phyloP scores from a whole-genome alignment of 2,797 vertebrate species.

The Crax fasciolata region DNA sequence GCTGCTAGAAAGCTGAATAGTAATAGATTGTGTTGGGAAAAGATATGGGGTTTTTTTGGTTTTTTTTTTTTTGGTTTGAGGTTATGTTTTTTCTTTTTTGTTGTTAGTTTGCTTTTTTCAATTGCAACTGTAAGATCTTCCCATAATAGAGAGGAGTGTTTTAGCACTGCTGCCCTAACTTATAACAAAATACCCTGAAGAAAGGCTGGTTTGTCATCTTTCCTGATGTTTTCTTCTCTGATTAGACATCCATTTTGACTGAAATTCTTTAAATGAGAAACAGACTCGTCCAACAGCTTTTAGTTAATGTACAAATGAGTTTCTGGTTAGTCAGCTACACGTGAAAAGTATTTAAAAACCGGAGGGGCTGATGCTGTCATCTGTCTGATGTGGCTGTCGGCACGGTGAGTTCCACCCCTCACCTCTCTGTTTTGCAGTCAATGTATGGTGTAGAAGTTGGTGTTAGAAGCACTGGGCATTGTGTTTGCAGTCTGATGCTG shows the following conservation, averaged over 20 bases:
- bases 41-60: neutral
- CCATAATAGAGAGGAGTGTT: neutral
- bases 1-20: neutral
- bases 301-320: rapidly evolving
- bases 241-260: neutral
- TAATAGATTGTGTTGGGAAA: neutral
- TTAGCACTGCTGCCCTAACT: neutral
- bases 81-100: neutral
- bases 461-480: too few species aligned
- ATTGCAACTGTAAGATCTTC: neutral
- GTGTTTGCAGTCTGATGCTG: neutral
- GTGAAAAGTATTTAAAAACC: neutral
- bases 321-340: neutral
- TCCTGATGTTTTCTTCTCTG: neutral
- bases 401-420: rapidly evolving
- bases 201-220: neutral
- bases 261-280: neutral
- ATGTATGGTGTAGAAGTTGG: neutral
- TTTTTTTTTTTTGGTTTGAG: neutral
- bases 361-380: neutral
- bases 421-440: neutral
- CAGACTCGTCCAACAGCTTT: neutral
- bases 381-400: neutral
- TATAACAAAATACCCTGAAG: neutral
- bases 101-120: neutral